A percentile compares a stretch with the other conserved stretches of the same genome.
These are phyloP conservation scores for Hirudinaria manillensis DNA, from an alignment of 2,888 invertebrate species.

Conservation along the genomic window DNA sequence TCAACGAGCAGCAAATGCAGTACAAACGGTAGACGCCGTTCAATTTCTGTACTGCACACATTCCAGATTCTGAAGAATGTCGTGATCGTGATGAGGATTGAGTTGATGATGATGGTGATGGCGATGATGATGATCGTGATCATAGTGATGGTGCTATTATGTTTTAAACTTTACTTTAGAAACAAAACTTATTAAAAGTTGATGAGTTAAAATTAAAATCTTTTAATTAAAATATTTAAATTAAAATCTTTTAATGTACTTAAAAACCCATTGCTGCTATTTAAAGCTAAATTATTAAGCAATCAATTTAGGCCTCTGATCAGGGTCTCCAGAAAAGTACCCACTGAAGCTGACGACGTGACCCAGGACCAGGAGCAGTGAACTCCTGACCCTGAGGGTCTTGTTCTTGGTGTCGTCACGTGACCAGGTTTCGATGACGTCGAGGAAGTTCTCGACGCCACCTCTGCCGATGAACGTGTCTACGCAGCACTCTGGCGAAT, in stretches of 20 bases:
- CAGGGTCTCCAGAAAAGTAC: too few relatives aligned
- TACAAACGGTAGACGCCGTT: not conserved
- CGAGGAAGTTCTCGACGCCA: constrained; percentile 5
- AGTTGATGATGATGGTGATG: too few relatives aligned
- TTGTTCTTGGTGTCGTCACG: not conserved
- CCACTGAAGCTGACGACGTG: constrained; percentile 20
- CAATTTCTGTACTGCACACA: constrained; percentile 7
- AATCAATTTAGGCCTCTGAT: too few relatives aligned
- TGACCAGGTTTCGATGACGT: not conserved
- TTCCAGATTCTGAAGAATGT: constrained; percentile 13
- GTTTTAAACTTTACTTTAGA: too few relatives aligned
- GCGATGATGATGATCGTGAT: too few relatives aligned
- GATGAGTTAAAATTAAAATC: too few relatives aligned
- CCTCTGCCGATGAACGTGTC: constrained; percentile 11
- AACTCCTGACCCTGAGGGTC: not conserved
- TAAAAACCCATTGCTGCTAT: too few relatives aligned
- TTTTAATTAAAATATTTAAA: too few relatives aligned
- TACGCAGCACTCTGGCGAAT: constrained; percentile 13
- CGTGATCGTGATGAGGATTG: not conserved
- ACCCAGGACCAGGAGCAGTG: constrained; percentile 11
- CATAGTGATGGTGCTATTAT: too few relatives aligned
- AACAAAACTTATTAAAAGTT: too few relatives aligned
- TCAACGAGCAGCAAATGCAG: not conserved
- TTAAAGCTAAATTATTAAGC: too few relatives aligned
- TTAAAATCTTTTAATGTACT: too few relatives aligned